Evolutionary conservation across 1,140 invertebrate genomes (phyloP), one percentile per base, ranked within the genome.

Genomic region (Charaxes varanes): DNA sequence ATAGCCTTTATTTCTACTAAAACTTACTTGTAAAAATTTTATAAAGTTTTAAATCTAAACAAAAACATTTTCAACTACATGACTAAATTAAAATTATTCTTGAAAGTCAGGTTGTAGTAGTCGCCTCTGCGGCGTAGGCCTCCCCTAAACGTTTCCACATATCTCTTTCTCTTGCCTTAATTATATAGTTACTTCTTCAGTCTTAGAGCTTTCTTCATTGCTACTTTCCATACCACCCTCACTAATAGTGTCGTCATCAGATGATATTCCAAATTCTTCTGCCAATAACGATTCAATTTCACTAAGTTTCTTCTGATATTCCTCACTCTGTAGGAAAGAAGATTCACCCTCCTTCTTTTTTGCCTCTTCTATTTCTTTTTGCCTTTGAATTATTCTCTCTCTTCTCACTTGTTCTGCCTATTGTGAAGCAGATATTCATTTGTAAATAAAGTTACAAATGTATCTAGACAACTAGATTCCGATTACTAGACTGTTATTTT

Each of bases 301-400:
- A 56, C 73, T 81, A 3, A 84, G 47, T 47, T 81, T 79, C 50
- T 78, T 84, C 24, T 81, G 77, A 53, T 84, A 84, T 26, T 84
- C 79, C 21, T 79, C 74, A 88, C 77, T 92, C 87, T 78, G 73
- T 13, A 78, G 55, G 40, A 91, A 91, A 4, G 87, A 86, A 80
- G 89, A 89, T 46, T 92, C 90, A 0, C 87, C 88, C 63, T 89
- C 86, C 46, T 80, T 81, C 46, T 78, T 79, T 48, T 83, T 82
- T 2, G 77, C 85, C 49, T 86, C 81, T 61, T 87, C 81, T 59
- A 88, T 76, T 56, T 87, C 80, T 52, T 85, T 83, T 31, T 85
- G 84, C 12, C 78, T 73, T 57, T 86, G 74, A 28, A 77, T 53
- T 50, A 85, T 78, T 47, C 84, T 78, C 52, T 87, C 85, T 35